Percentiles rank a stretch among this genome's conserved stretches.
Conservation (phyloP, 2,888 invertebrate genomes). For the Unio delphinus region DNA sequence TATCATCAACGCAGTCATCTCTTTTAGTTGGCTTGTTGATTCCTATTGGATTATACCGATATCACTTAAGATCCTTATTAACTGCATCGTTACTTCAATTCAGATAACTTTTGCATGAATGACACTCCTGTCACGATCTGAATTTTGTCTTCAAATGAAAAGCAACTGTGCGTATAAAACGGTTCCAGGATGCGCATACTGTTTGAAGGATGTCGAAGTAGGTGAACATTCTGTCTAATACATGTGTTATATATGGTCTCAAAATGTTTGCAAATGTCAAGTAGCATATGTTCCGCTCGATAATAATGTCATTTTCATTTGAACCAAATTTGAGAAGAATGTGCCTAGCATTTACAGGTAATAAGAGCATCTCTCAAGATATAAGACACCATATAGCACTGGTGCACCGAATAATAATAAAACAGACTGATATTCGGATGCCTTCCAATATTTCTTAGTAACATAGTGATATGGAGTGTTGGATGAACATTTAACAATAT, state of each 20-base stretch:
- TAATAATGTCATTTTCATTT: constrained; percentile 8
- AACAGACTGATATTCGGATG: constrained; percentile 27
- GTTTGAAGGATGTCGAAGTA: too few relatives aligned
- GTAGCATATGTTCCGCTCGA: constrained; percentile 14
- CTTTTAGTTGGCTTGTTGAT: too few relatives aligned
- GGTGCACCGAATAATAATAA: constrained; percentile 20
- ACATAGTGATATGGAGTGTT: constrained; percentile 15
- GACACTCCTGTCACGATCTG: too few relatives aligned
- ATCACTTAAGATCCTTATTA: too few relatives aligned
- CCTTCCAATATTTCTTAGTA: constrained; percentile 29
- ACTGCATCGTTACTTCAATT: too few relatives aligned
- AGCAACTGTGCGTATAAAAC: too few relatives aligned
- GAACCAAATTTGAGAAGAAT: constrained; percentile 15
- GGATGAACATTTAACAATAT: constrained; percentile 12
- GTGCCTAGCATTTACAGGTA: constrained; percentile 23
- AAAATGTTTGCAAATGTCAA: constrained; percentile 14
- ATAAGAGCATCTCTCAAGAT: constrained; percentile 16
- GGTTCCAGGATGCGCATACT: too few relatives aligned
- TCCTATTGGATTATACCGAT: too few relatives aligned
- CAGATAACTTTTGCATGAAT: too few relatives aligned
- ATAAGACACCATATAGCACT: constrained; percentile 15
- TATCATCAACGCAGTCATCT: too few relatives aligned
- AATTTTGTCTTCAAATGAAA: too few relatives aligned
- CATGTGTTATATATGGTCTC: constrained; percentile 12
- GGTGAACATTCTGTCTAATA: constrained; percentile 1